Base-by-base conservation (phyloP, 30 jellyfish, hydroid and myxozoan species). In the Chironex yamaguchii region DNA sequence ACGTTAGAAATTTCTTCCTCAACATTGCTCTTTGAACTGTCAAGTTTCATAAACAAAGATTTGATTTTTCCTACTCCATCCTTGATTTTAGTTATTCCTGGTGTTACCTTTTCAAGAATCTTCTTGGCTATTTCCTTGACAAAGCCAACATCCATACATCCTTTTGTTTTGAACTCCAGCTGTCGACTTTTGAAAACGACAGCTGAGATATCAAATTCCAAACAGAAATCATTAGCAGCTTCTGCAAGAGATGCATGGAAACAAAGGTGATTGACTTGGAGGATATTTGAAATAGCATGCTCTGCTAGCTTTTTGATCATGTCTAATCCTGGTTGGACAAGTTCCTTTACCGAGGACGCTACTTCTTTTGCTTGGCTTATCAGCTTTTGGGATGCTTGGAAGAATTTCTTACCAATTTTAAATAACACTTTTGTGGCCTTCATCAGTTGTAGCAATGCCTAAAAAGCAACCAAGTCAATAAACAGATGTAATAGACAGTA, bases 71-170 rank as follows among this genome's bases (percentile, higher is more conserved):
- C 66, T 36, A 92, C 36, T 26, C 67, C 64, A 31, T 75, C 76
- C 52, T 92, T 84, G 81, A 92, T 27, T 36, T 90, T 82, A 35
- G 50, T 78, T 4, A 84, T 66, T 48, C 94, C 98, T 0, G 98
- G 98, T 62, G 86, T 86, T 28, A 86, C 71, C 81, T 86, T 52
- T 51, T 79, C 90, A 52, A 89, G 33, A 42, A 86, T 86, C 52
- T 86, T 82, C 63, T 76, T 83, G 0, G 96, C 96, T 11, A 86
- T 86, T 21, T 68, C 71, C 67, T 76, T 86, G 11, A 84, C 81
- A 58, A 86, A 86, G 50, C 90, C 76, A 0, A 67, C 85, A 76
- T 86, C 86, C 52, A 86, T 64, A 50, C 96, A 86, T 17, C 90
- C 96, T 35, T 76, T 23, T 3, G 90, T 66, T 9, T 86, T 89